Evolutionary conservation across 2,888 invertebrate genomes (phyloP).

Genomic region (Crepidodera aurea): DNA sequence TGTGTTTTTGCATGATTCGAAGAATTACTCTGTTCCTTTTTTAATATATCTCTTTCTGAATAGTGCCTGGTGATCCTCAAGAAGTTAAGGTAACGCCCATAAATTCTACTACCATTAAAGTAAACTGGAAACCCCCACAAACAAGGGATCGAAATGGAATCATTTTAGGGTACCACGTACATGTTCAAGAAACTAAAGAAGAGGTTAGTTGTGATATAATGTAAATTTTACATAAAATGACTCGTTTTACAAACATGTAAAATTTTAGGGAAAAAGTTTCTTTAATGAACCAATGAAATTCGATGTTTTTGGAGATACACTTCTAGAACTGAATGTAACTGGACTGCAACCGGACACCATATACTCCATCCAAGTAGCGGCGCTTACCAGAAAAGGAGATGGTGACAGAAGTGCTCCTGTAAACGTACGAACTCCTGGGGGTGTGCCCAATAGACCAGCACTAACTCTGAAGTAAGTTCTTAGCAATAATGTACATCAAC

Average conservation of each 20-base stretch:
- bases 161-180: constrained; percentile 96
- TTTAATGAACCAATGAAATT: constrained; percentile 88
- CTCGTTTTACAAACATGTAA: too few relatives aligned
- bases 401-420: constrained; percentile 90
- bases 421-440: constrained; percentile 89
- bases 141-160: constrained; percentile 93
- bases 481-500: not conserved
- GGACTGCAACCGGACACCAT: constrained; percentile 94
- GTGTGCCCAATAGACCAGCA: constrained; percentile 86
- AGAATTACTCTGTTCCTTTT: constrained; percentile 9
- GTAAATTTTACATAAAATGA: not conserved
- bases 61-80: constrained; percentile 98
- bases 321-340: constrained; percentile 82
- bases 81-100: constrained; percentile 87
- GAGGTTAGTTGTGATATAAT: constrained; percentile 69
- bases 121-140: constrained; percentile 93
- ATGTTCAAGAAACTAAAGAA: constrained; percentile 88
- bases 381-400: constrained; percentile 95
- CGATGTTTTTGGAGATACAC: constrained; percentile 82
- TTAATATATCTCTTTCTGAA: constrained; percentile 54
- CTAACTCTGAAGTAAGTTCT: constrained; percentile 61
- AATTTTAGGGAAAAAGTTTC: constrained; percentile 73
- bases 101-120: constrained; percentile 95
- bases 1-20: constrained; percentile 57
- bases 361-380: constrained; percentile 94